Percentiles rank a stretch among this genome's conserved stretches.
Evolutionary conservation across 2,888 invertebrate genomes (phyloP).

Genomic region (Papilio gigon): DNA sequence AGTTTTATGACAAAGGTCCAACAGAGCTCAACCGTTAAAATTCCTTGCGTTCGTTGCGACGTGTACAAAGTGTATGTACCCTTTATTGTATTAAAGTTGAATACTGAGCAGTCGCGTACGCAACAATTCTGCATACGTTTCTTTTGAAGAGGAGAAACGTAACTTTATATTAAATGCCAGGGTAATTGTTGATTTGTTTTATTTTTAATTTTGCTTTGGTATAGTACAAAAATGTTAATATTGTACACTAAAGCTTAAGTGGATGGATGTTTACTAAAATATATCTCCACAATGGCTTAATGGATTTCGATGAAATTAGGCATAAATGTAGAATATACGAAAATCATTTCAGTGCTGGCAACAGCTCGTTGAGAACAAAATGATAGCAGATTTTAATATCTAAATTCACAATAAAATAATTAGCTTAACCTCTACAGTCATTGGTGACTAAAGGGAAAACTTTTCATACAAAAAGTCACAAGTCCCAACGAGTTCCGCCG

Average conservation of each 20-base stretch:
- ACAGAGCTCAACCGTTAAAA: slow-evolving; percentile 5
- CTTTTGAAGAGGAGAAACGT: background rate
- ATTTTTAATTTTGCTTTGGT: background rate
- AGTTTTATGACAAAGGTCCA: background rate
- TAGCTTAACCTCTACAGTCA: background rate
- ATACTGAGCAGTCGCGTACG: background rate
- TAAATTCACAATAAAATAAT: background rate
- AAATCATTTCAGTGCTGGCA: no score
- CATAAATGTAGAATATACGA: no score
- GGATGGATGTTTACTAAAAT: no score
- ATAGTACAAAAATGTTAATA: no score
- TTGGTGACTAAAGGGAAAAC: slow-evolving; percentile 17
- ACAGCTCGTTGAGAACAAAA: no score
- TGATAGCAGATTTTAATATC: background rate
- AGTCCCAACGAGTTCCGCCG: slow-evolving; percentile 16
- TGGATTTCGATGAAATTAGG: no score
- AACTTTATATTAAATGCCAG: background rate
- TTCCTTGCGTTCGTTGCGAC: background rate
- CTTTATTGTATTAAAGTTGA: background rate
- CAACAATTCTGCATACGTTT: background rate
- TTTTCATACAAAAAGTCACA: slow-evolving; percentile 12
- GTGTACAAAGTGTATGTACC: background rate
- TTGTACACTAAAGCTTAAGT: no score
- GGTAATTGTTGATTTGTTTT: background rate
- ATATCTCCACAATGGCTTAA: no score